Conservation (phyloP, 1,140 invertebrate species). For the Orius insidiosus region DNA sequence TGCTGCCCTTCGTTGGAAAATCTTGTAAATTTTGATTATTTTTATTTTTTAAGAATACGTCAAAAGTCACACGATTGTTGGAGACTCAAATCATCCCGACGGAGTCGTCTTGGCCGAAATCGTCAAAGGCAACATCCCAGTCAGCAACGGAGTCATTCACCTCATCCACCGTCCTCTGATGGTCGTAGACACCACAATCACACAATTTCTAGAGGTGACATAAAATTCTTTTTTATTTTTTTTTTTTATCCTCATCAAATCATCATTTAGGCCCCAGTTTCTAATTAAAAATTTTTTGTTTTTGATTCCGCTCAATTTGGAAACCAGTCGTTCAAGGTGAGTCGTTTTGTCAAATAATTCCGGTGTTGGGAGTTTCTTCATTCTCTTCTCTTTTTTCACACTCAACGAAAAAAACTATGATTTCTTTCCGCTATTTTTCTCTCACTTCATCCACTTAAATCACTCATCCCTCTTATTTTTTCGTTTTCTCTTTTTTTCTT, state of each 20-base stretch:
- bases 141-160: conserved; percentile 81
- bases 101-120: conserved; percentile 76
- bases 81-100: conserved; percentile 50
- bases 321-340: conserved; percentile 18
- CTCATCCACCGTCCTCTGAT: conserved; percentile 77
- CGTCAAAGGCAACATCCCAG: conserved; percentile 77
- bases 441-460: background rate
- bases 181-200: conserved; percentile 69
- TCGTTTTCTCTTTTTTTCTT: too few species aligned
- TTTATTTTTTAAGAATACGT: conserved; percentile 50
- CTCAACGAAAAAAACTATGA: background rate
- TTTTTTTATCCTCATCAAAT: background rate
- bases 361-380: background rate
- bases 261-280: too few species aligned
- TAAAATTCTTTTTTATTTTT: background rate
- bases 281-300: conserved; percentile 14
- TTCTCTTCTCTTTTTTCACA: background rate
- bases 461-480: background rate
- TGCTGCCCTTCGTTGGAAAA: too few species aligned
- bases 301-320: conserved; percentile 9
- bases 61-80: conserved; percentile 68
- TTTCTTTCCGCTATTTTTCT: conserved; percentile 1
- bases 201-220: conserved; percentile 66
- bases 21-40: too few species aligned
- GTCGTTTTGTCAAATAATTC: conserved; percentile 2